phyloP scores from a whole-genome alignment of 2,113 vertebrate genomes.

The Sylvietta virens region DNA sequence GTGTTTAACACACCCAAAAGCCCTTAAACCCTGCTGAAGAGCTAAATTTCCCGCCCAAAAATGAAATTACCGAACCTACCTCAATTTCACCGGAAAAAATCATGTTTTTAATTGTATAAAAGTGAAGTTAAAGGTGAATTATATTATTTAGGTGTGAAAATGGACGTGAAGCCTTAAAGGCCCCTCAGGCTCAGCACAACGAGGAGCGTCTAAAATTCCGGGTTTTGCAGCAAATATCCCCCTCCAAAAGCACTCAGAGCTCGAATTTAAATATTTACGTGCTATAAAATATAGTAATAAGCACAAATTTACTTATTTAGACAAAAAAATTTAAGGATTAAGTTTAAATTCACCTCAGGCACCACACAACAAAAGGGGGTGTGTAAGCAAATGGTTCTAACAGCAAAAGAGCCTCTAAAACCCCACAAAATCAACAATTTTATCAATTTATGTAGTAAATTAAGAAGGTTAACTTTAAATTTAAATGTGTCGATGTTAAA shows the following conservation, averaged over 20 bases:
- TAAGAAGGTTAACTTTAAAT: accelerated
- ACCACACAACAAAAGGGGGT: neutral
- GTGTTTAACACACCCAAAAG: neutral
- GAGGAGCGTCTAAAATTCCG: accelerated
- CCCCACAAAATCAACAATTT: no score
- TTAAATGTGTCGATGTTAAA: accelerated
- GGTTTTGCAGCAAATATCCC: neutral
- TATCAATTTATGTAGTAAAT: accelerated
- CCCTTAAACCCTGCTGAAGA: neutral
- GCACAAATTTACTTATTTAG: accelerated
- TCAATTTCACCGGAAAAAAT: no score
- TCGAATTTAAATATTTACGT: accelerated
- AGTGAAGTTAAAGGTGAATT: accelerated
- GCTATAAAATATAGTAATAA: accelerated
- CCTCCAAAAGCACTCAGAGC: no score
- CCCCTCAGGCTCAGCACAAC: neutral
- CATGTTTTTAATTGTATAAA: neutral
- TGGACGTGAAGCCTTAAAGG: accelerated
- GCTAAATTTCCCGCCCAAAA: neutral
- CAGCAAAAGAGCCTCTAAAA: neutral
- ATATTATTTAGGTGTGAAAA: accelerated
- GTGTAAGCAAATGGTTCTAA: neutral
- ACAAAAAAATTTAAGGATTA: accelerated
- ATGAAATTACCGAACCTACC: no score
- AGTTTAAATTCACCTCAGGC: neutral